Percentiles rank a stretch among this genome's conserved stretches.
Evolutionary conservation across 2,888 invertebrate species (phyloP).

Genomic region (Nudaria mundana): DNA sequence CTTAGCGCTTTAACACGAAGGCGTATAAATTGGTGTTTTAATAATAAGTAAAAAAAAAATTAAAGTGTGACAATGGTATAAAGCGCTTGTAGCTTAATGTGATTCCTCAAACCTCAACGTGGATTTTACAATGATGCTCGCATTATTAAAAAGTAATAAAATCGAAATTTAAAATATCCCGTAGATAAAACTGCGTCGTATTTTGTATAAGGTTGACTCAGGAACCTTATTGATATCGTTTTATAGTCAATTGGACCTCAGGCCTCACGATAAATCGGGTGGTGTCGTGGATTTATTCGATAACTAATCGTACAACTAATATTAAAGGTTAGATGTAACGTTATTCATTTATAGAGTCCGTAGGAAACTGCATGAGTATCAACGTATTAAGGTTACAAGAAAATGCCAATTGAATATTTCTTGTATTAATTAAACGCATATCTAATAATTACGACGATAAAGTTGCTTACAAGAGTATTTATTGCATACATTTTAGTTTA

Average conservation of each 20-base stretch:
- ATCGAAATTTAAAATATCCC: slow-evolving; percentile 45
- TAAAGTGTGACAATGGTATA: too few relatives aligned
- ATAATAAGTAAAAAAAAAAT: too few relatives aligned
- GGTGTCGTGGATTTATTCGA: slow-evolving; percentile 45
- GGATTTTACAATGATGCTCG: slow-evolving; percentile 33
- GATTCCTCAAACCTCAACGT: too few relatives aligned
- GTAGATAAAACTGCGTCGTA: slow-evolving; percentile 11
- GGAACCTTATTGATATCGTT: slow-evolving; percentile 36
- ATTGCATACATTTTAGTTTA: too few relatives aligned
- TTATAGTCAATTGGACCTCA: slow-evolving; percentile 32
- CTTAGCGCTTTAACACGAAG: slow-evolving; percentile 34
- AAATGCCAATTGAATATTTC: slow-evolving; percentile 15
- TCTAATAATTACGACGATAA: neutral
- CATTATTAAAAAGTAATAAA: slow-evolving; percentile 57
- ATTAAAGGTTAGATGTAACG: slow-evolving; percentile 41
- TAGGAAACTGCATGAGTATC: slow-evolving; percentile 40
- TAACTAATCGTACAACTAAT: slow-evolving; percentile 51
- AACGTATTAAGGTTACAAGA: slow-evolving; percentile 11
- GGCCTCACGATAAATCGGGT: slow-evolving; percentile 48
- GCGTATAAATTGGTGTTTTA: too few relatives aligned
- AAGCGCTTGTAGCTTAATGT: slow-evolving; percentile 15
- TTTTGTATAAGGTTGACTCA: slow-evolving; percentile 21
- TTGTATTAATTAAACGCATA: slow-evolving; percentile 5
- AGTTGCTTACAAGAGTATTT: slow-evolving; percentile 11
- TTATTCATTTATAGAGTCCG: slow-evolving; percentile 39